A percentile compares a stretch with the other conserved stretches of the same genome.
Conservation (phyloP, 2,797 vertebrate species). For the Neomorphus geoffroyi region DNA sequence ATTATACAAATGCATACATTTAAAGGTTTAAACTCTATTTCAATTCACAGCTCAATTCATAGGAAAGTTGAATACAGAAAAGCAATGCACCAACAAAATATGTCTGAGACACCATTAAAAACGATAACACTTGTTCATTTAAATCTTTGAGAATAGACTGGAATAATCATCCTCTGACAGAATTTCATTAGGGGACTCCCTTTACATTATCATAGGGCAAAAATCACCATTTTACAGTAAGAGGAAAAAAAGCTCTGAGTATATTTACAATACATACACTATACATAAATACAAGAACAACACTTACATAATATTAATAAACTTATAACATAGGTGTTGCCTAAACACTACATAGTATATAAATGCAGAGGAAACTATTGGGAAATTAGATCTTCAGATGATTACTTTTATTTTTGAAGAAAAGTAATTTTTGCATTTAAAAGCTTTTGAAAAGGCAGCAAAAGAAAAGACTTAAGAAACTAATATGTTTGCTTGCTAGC, state of each 20-base stretch:
- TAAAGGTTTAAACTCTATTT: slow-evolving; percentile 99
- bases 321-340: slow-evolving; percentile 92
- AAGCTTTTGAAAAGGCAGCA: slow-evolving; percentile 75
- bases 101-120: slow-evolving; percentile 94
- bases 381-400: slow-evolving; percentile 81
- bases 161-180: slow-evolving; percentile 88
- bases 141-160: slow-evolving; percentile 89
- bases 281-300: slow-evolving; percentile 99
- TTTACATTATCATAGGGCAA: slow-evolving; percentile 91
- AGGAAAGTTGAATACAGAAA: slow-evolving; percentile 92
- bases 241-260: slow-evolving; percentile 93
- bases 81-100: slow-evolving; percentile 96
- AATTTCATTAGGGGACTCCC: slow-evolving; percentile 91
- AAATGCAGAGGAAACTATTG: slow-evolving; percentile 85
- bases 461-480: slow-evolving; percentile 72
- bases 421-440: slow-evolving; percentile 85
- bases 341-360: slow-evolving; percentile 91
- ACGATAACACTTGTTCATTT: slow-evolving; percentile 90
- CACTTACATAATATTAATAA: slow-evolving; percentile 98
- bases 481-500: slow-evolving; percentile 67
- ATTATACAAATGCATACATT: slow-evolving; percentile 97
- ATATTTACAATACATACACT: slow-evolving; percentile 99
- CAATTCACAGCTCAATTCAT: slow-evolving; percentile 99
- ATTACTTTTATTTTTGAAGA: slow-evolving; percentile 73
- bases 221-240: slow-evolving; percentile 94